Conservation (phyloP, 2,113 vertebrate genomes). For the Sander lucioperca region DNA sequence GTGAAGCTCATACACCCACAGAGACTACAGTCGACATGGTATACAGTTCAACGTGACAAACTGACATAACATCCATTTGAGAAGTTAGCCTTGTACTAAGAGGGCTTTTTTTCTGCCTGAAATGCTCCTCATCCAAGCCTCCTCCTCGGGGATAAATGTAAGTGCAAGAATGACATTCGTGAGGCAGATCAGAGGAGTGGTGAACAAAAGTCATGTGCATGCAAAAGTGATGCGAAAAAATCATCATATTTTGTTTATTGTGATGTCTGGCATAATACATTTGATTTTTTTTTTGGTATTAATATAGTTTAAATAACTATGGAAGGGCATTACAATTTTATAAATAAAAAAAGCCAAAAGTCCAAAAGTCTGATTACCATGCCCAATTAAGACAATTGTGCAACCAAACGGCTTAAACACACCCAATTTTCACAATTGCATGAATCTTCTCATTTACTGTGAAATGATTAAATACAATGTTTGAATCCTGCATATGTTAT, state of each 20-base stretch:
- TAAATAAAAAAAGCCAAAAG: not conserved
- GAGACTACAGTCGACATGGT: slow-evolving; percentile 54
- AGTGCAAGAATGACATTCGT: slow-evolving; percentile 34
- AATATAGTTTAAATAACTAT: not conserved
- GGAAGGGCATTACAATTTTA: not conserved
- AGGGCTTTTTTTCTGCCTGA: slow-evolving; percentile 30
- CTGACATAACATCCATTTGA: slow-evolving; percentile 42
- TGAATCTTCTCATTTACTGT: slow-evolving; percentile 32
- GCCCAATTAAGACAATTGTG: slow-evolving; percentile 34
- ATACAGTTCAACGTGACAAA: slow-evolving; percentile 51
- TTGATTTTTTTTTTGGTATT: not conserved
- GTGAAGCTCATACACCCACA: slow-evolving; percentile 68
- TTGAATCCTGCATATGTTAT: slow-evolving; percentile 21
- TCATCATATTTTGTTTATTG: not conserved
- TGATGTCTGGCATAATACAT: not conserved
- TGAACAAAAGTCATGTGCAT: slow-evolving; percentile 24
- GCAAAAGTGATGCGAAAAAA: slow-evolving; percentile 44
- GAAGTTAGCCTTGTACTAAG: slow-evolving; percentile 52
- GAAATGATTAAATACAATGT: not conserved
- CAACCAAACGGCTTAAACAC: slow-evolving; percentile 27
- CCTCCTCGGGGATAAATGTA: slow-evolving; percentile 25
- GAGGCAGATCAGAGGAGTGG: not conserved
- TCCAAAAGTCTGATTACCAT: slow-evolving; percentile 18
- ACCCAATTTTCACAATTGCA: slow-evolving; percentile 27
- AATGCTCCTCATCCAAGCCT: slow-evolving; percentile 28